phyloP scores from a whole-genome alignment of 23 tunicate species.

The Styela clava region DNA sequence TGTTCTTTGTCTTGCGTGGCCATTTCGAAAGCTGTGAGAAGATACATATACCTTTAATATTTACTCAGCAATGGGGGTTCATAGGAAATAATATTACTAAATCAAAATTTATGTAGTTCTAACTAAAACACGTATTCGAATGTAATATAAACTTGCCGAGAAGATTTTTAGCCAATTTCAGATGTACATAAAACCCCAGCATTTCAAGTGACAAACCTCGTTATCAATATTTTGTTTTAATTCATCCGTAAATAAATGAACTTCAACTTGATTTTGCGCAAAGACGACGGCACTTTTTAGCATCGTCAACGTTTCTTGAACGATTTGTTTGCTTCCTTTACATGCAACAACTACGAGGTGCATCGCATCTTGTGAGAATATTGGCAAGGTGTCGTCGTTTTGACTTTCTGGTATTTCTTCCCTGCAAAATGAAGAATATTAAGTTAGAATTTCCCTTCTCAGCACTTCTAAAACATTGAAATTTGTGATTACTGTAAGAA shows the following conservation, averaged over 20 bases:
- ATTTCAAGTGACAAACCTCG: too few relatives aligned
- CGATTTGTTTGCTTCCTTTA: conserved; percentile 49
- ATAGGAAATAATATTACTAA: too few relatives aligned
- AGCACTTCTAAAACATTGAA: not conserved
- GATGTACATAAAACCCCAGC: too few relatives aligned
- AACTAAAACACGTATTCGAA: too few relatives aligned
- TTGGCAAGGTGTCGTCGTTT: not conserved
- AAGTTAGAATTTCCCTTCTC: not conserved
- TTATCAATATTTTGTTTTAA: conserved; percentile 29
- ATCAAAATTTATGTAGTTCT: too few relatives aligned
- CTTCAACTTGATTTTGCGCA: conserved; percentile 26
- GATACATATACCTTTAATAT: too few relatives aligned
- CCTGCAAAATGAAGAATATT: too few relatives aligned
- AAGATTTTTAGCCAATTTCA: too few relatives aligned
- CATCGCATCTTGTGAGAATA: not conserved
- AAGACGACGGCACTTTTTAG: conserved; percentile 85
- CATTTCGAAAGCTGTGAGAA: conserved; percentile 38
- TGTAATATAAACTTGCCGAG: too few relatives aligned
- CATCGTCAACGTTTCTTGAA: conserved; percentile 62
- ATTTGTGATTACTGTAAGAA: not conserved
- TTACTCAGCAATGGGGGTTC: too few relatives aligned
- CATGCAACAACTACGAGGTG: conserved; percentile 90
- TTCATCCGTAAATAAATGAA: conserved; percentile 61
- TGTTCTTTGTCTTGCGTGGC: conserved; percentile 32
- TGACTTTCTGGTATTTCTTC: not conserved